Evolutionary conservation across 2,113 vertebrate species (phyloP), one percentile per base, ranked within the genome.

Genomic region (Chinchilla lanigera): DNA sequence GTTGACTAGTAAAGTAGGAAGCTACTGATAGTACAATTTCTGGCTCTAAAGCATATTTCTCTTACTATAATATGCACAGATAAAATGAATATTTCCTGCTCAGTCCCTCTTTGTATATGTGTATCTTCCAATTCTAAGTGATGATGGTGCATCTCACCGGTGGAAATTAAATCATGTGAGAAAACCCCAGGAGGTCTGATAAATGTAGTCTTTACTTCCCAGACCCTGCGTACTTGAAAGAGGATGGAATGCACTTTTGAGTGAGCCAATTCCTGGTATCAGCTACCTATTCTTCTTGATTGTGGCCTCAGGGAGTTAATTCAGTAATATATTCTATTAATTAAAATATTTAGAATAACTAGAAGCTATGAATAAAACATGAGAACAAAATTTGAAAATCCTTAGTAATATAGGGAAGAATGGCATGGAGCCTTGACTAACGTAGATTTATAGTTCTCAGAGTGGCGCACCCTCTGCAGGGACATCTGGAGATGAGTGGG

Each of bases 341-440:
- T 94, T 96, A 93, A 94, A 96, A 94, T 97, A 91, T 95, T 96
- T 97, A 97, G 82, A 96, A 93, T 96, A 94, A 88, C 88, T 67
- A 83, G 75, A 22, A 52, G 54, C 65, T 93, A 89, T 94, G 96
- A 97, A 97, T 95, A 96, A 98, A 97, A 96, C 71, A 96, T 97
- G 77, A 94, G 88, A 82, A 67, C 73, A 86, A 90, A 96, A 94
- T 93, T 89, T 93, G 85, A 94, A 95, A 95, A 94, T 73, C 69
- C 35, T 94, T 90, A 14, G 58, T 90, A 93, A 78, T 82, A 38
- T 86, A 65, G 35, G 73, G 17, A 75, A 90, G 82, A 94, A 85
- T 75, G 44, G 19, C 86, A 92, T 69, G 41, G 17, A 83, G 93
- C 83, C 17, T 41, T 78, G 78, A 73, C 63, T 56, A 89, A 73